Evolutionary conservation across 30 jellyfish, hydroid and myxozoan species (phyloP), one percentile per base, ranked within the genome.

Genomic region (Sanderia malayensis): DNA sequence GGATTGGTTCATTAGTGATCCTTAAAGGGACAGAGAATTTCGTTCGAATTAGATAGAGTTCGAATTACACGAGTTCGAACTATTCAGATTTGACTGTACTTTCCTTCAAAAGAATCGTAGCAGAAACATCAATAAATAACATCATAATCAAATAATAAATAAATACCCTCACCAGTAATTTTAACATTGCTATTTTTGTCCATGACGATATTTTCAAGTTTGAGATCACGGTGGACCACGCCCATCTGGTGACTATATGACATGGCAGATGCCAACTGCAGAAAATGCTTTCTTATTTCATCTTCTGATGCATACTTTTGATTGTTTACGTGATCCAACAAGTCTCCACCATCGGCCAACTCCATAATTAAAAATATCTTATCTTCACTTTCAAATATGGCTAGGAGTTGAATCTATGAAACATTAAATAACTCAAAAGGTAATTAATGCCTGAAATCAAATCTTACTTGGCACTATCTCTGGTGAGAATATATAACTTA

Each of bases 271-370:
- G 83, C 60, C 19, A 82, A 33, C 58, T 82, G 86, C 28, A 58
- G 74, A 49, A 71, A 82, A 24, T 82, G 94, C 13, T 55, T 71
- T 55, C 70, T 61, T 63, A 70, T 46, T 46, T 82, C 82, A 22
- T 60, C 82, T 4, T 27, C 74, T 9, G 21, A 32, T 18, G 23
- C 19, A 41, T 82, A 82, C 72, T 21, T 61, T 46, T 73, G 28
- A 29, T 71, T 46, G 31, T 82, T 82, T 25, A 82, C 79, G 46
- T 44, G 74, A 4, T 82, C 94, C 22, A 82, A 62, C 13, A 82
- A 72, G 64, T 82, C 94, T 10, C 94, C 94, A 3, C 94, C 94
- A 11, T 75, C 84, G 25, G 86, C 82, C 10, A 82, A 33, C 22
- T 82, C 94, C 77, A 82, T 34, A n/a, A 82, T 58, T 63, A 82